A percentile compares a stretch with the other conserved stretches of the same genome.
These are phyloP conservation scores for Lingula anatina DNA, from an alignment of 2,888 invertebrate genomes.

Conservation along the genomic window DNA sequence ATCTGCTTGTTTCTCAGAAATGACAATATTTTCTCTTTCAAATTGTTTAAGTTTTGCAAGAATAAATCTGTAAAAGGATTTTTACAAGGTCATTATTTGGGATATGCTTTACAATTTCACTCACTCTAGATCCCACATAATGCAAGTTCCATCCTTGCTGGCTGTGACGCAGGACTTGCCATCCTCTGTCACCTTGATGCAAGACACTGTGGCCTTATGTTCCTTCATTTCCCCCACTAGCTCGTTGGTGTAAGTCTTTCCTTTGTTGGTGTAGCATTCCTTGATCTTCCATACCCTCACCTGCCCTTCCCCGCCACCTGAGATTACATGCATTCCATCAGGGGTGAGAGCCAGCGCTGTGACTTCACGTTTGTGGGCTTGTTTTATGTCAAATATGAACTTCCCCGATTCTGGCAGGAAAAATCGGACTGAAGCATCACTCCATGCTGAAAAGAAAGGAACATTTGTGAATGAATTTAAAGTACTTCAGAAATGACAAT, in stretches of 20 bases:
- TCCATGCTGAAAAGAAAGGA: constrained; percentile 48
- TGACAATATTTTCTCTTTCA: too few relatives aligned
- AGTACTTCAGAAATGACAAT: too few relatives aligned
- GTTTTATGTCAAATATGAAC: constrained; percentile 74
- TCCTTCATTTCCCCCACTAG: constrained; percentile 64
- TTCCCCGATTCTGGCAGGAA: constrained; percentile 64
- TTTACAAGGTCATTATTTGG: too few relatives aligned
- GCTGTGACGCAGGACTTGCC: constrained; percentile 82
- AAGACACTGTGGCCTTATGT: constrained; percentile 82
- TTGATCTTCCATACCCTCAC: constrained; percentile 43
- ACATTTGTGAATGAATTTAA: not conserved
- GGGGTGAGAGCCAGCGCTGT: constrained; percentile 74
- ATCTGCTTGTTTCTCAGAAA: too few relatives aligned
- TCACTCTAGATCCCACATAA: constrained; percentile 85
- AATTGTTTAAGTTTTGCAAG: too few relatives aligned
- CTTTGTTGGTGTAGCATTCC: constrained; percentile 14
- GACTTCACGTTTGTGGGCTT: constrained; percentile 85
- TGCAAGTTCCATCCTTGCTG: constrained; percentile 86
- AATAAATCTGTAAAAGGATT: too few relatives aligned
- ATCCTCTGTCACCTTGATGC: constrained; percentile 71
- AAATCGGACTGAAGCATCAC: constrained; percentile 54
- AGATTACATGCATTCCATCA: constrained; percentile 69
- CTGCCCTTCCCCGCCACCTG: constrained; percentile 90
- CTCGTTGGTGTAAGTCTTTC: constrained; percentile 11
- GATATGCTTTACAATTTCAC: too few relatives aligned